Evolutionary conservation across 2,113 vertebrate genomes (phyloP), one percentile per base, ranked within the genome.

Genomic region (Urocitellus parryii): DNA sequence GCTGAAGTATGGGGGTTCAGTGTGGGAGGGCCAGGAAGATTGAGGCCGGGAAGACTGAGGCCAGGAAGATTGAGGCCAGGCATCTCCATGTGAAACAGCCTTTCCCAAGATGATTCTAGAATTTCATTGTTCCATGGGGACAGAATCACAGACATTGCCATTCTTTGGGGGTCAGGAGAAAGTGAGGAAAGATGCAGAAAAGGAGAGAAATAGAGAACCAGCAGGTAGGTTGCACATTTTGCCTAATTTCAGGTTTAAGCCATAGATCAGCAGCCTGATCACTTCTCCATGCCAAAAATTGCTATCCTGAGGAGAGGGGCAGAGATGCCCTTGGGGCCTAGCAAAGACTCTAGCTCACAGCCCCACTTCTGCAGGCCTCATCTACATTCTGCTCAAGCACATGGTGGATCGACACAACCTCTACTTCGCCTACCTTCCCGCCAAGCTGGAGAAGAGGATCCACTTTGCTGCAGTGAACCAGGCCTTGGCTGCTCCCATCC

Each of bases 351-450:
- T n/a, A 16, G 9, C 67, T 94, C 84, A 97, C 2, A 11, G 45
- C 90, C 83, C 20, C 11, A 10, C 74, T 82, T 90, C 90, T 0
- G 24, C 97, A 99, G 99, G 99, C 94, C 98, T 99, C 82, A 98
- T 99, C 92, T 99, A 99, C 97, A 99, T 99, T 88, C 78, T 99
- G 24, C 98, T 99, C 92, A 99, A 99, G 97, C 99, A 99, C 98
- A 77, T 99, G 98, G 99, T 99, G 85, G 99, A 99, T 98, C 99
- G 99, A 94, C 99, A 99, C 94, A 99, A 99, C 98, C 98, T 99
- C 77, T 99, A 99, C 98, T 99, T 99, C 0, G 99, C 98, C 0
- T 99, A 99, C 96, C 98, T 99, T 45, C 99, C 99, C 0, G 98
- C 99, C 70, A 99, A 99, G 91, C 98, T 99, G 58, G 99, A 99